Conservation (phyloP, 2,888 invertebrate genomes). For the Idaea biselata region DNA sequence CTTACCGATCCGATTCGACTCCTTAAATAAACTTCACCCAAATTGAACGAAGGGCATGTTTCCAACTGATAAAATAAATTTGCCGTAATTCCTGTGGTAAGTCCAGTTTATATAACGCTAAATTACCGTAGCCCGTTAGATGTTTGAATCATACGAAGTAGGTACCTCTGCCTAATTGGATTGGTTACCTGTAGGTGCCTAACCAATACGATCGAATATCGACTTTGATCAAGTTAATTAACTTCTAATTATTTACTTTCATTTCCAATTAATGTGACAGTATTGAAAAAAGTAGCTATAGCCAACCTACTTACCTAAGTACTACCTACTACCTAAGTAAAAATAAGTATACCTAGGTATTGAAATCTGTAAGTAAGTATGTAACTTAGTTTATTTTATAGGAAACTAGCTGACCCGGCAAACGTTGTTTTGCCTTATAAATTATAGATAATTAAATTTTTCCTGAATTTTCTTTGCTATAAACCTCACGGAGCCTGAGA, state of each 20-base stretch:
- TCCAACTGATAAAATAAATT: conserved; percentile 24
- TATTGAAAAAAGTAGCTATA: background rate
- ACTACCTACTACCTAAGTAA: too few relatives aligned
- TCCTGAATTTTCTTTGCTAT: too few relatives aligned
- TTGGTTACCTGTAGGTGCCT: background rate
- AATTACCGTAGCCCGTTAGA: conserved; percentile 13
- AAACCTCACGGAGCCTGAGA: too few relatives aligned
- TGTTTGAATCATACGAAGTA: conserved; percentile 4
- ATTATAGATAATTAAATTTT: too few relatives aligned
- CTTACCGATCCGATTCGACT: conserved; percentile 21
- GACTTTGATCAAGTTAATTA: conserved; percentile 6
- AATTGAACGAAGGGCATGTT: conserved; percentile 27
- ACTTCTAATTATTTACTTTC: background rate
- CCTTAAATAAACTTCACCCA: conserved; percentile 34
- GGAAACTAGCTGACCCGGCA: too few relatives aligned
- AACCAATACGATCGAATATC: background rate
- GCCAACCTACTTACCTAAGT: too few relatives aligned
- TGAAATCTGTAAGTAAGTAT: too few relatives aligned
- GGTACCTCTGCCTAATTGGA: background rate
- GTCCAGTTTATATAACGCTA: conserved; percentile 14
- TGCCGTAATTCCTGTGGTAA: conserved; percentile 19
- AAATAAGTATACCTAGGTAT: too few relatives aligned
- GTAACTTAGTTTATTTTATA: too few relatives aligned
- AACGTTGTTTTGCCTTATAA: too few relatives aligned
- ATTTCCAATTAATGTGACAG: background rate